Percentiles rank a stretch among this genome's conserved stretches.
phyloP scores from a whole-genome alignment of 2,888 invertebrate species.

The Gandaritis pyraliata region DNA sequence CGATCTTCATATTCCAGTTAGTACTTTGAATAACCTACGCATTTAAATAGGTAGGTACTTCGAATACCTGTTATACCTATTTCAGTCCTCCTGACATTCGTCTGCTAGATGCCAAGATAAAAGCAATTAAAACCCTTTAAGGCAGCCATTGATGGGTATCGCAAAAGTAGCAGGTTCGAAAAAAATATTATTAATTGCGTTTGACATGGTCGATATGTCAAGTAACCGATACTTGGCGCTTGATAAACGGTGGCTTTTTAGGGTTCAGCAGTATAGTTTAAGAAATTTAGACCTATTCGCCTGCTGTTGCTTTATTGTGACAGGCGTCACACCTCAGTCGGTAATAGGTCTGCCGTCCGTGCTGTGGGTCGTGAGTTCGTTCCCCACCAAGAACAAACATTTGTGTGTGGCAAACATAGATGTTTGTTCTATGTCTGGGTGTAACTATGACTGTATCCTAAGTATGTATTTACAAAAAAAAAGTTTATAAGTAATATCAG shows the following conservation, averaged over 20 bases:
- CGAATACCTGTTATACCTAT: conserved; percentile 20
- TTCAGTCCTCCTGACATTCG: conserved; percentile 55
- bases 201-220: conserved; percentile 47
- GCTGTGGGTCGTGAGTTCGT: no score
- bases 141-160: conserved; percentile 62
- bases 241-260: conserved; percentile 30
- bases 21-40: background rate
- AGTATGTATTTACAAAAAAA: no score
- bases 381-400: no score
- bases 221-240: conserved; percentile 42
- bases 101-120: conserved; percentile 65
- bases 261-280: background rate
- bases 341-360: no score
- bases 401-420: no score
- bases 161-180: conserved; percentile 43
- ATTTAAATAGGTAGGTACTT: background rate
- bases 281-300: no score
- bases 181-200: conserved; percentile 51
- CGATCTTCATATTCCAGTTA: background rate
- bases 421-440: no score
- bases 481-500: no score
- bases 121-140: conserved; percentile 66
- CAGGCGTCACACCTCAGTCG: no score
- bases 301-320: no score
- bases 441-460: no score